Conservation (phyloP, 2,113 vertebrate genomes). For the Solea senegalensis region DNA sequence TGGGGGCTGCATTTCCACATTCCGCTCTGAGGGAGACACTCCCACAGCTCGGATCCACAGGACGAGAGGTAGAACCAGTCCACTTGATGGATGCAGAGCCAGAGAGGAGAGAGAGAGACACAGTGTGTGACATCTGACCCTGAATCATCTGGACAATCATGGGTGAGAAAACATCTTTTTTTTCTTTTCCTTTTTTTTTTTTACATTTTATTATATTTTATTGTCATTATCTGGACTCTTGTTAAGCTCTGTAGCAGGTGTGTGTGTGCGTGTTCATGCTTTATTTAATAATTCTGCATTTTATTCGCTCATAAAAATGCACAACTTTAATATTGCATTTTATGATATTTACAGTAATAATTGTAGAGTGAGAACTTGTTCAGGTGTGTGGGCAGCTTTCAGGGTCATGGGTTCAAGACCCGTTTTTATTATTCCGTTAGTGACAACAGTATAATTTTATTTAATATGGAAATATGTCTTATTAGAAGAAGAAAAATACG, state of each 20-base stretch:
- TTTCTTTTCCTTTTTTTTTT: background rate
- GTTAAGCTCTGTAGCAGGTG: background rate
- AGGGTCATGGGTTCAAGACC: too few relatives aligned
- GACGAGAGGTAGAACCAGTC: constrained; percentile 17
- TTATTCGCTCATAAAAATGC: background rate
- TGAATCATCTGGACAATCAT: constrained; percentile 14
- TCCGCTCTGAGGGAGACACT: constrained; percentile 55
- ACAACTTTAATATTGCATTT: background rate
- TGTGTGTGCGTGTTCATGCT: background rate
- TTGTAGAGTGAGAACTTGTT: background rate
- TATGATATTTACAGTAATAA: background rate
- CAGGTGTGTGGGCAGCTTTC: too few relatives aligned
- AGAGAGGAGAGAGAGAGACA: constrained; percentile 13
- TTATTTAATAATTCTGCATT: rapidly evolving
- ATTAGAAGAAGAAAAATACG: too few relatives aligned
- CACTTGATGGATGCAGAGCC: constrained; percentile 44
- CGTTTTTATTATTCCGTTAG: too few relatives aligned
- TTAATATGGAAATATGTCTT: too few relatives aligned
- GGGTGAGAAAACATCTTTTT: constrained; percentile 51
- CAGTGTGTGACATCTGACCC: constrained; percentile 11
- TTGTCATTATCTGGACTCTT: background rate
- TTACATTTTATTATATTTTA: background rate
- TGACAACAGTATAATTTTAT: too few relatives aligned
- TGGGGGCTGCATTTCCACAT: constrained; percentile 57
- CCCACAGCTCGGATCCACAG: constrained; percentile 34